Percentiles rank a stretch among this genome's conserved stretches.
These are phyloP conservation scores for Xiphophorus birchmanni DNA, from an alignment of 2,797 vertebrate genomes.

Conservation along the genomic window DNA sequence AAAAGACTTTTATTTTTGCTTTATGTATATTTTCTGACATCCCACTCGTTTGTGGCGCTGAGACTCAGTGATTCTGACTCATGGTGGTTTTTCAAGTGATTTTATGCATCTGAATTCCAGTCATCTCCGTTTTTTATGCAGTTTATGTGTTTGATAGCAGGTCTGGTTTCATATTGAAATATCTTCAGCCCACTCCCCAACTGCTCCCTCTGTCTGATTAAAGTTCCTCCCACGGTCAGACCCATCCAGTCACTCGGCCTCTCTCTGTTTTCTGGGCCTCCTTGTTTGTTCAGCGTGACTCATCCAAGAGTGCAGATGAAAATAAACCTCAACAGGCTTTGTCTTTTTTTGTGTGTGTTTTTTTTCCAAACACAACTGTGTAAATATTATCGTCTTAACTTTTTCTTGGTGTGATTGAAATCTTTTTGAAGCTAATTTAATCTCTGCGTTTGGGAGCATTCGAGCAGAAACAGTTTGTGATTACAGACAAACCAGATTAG, in stretches of 20 bases:
- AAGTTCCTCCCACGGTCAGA: slow-evolving; percentile 2
- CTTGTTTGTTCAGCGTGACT: neutral
- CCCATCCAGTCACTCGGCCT: neutral
- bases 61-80: neutral
- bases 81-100: neutral
- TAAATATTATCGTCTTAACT: no score
- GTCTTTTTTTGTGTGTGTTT: neutral
- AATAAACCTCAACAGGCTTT: slow-evolving; percentile 3
- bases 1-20: neutral
- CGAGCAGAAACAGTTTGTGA: neutral
- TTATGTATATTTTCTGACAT: neutral
- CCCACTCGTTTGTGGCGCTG: neutral
- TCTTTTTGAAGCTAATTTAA: neutral
- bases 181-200: neutral
- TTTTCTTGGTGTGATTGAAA: neutral
- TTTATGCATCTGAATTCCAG: neutral
- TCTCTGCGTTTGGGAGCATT: neutral
- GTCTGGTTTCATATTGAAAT: slow-evolving; percentile 9
- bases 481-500: neutral
- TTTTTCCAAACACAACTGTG: no score
- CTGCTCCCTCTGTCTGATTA: neutral
- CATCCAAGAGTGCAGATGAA: slow-evolving; percentile 1
- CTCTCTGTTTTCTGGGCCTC: slow-evolving; percentile 11
- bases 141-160: neutral
- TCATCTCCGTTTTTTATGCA: neutral